phyloP scores from a whole-genome alignment of 2,113 vertebrate genomes.

The Apodemus speciosus region DNA sequence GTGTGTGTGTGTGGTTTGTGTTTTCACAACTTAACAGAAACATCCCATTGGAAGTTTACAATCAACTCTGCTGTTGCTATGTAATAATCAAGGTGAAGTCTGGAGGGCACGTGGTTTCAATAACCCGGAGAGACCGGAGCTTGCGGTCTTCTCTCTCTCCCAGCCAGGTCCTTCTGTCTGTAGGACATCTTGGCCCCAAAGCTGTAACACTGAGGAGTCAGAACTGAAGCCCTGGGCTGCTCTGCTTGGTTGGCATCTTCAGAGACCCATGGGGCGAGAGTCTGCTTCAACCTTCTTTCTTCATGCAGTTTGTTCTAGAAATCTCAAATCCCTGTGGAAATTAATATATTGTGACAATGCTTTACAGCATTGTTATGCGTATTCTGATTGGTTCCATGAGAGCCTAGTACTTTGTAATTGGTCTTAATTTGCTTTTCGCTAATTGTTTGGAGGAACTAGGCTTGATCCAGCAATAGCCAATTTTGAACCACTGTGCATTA shows the following conservation, averaged over 20 bases:
- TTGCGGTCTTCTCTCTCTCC: background rate
- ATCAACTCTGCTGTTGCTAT: conserved; percentile 31
- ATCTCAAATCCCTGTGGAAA: background rate
- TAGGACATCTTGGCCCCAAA: background rate
- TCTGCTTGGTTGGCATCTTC: background rate
- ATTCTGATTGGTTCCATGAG: background rate
- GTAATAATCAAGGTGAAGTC: background rate
- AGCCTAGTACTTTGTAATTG: background rate
- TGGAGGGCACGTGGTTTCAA: conserved; percentile 65
- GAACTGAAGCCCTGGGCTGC: background rate
- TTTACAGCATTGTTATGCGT: background rate
- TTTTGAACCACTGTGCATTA: background rate
- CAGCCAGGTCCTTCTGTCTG: background rate
- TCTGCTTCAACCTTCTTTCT: background rate
- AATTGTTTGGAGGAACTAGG: background rate
- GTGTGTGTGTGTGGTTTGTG: background rate
- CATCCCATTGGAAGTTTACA: conserved; percentile 54
- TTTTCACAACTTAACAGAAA: conserved; percentile 43
- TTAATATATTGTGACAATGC: background rate
- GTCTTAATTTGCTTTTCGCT: background rate
- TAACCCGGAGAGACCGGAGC: conserved; percentile 41
- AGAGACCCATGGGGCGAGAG: background rate
- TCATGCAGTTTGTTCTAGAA: background rate
- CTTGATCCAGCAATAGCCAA: background rate
- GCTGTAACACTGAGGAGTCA: background rate